Evolutionary conservation across 2,888 invertebrate genomes (phyloP), one percentile per base, ranked within the genome.

Genomic region (Mimas tiliae): DNA sequence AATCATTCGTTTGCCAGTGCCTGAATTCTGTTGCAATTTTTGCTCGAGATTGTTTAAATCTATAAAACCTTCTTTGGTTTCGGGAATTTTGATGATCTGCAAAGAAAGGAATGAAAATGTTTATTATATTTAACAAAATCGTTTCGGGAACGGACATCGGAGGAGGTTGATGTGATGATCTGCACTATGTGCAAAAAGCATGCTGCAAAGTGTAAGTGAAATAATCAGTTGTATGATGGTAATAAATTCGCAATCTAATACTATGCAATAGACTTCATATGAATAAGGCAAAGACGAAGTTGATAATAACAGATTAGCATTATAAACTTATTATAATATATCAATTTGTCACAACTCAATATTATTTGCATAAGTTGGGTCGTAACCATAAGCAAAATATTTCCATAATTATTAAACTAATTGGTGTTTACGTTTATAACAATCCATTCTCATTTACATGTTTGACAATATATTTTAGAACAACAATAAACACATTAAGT

Each of bases 41-140:
- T 94, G 91, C 77, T 97, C 97, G 67, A 98, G 91, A 82, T 96
- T 96, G 75, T 95, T 95, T 65, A 97, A 89, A 86, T 98, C 97
- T 68, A 98, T 94, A 78, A 95, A 95, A 11, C 98, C 98, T 81
- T 97, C 96, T 76, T 95, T 95, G 14, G 96, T 96, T 92, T 98
- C 97, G 52, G 95, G 94, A 66, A 98, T 96, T 80, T 96, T 95
- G 67, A 98, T 94, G 80, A 98, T 95, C 97, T 97, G 91, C 0
- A 84, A 83, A 73, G 67, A 81, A 63, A 67, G 67, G 33, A 27
- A 16, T n/a, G 53, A 38, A 6, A 64, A 53, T 21, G 11, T 0
- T 12, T 9, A 45, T 11, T 45, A 14, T 9, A 45, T 45, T 45
- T 45, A 14, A 45, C 12, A 45, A 45, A 45, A 14, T 45, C 45